Evolutionary conservation across 2,797 vertebrate species (phyloP), one percentile per base, ranked within the genome.

Genomic region (Zenarchopterus dispar): DNA sequence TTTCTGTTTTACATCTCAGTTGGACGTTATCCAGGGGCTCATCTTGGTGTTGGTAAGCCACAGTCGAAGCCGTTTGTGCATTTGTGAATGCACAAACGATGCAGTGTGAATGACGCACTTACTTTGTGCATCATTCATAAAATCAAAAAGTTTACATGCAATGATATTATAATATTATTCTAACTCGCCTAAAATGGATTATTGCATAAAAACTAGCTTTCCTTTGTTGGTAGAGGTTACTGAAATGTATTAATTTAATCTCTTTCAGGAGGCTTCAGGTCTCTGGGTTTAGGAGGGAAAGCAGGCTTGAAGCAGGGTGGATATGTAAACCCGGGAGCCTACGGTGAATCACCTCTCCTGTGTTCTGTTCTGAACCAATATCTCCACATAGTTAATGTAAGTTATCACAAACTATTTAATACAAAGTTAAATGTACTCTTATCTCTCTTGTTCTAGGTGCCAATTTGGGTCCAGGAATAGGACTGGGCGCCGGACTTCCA

Each of bases 1-100:
- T 33, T 52, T 13, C 7, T 26, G 24, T 24, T 22, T 70, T 62
- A 16, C 36, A 58, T 39, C 33, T n/a, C 54, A 92, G 93, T 82
- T 56, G 91, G 91, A 0, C 90, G 72, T 67, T 89, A 88, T 52
- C 59, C 84, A 13, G 90, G 61, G 4, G 88, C 90, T 80, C 84
- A 89, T 24, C 87, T 83, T 2, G 84, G 81, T 55, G 64, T 28
- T 44, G 84, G 85, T 90, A 64, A 76, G 88, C 5, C 58, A 21
- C 10, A 8, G 19, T 46, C 2, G 49, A 49, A 6, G 39, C 33
- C 8, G 36, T 3, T 19, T 18, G 46, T 28, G 28, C 2, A 28
- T 28, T 11, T 13, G 6, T 21, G 19, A 45, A 19, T 18, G 19
- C 33, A 36, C 1, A 33, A 33, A 33, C 31, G 8, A 33, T 33